Percentiles rank a stretch among this genome's conserved stretches.
Conservation (phyloP, 2,888 invertebrate genomes). For the Temnothorax unifasciatus region DNA sequence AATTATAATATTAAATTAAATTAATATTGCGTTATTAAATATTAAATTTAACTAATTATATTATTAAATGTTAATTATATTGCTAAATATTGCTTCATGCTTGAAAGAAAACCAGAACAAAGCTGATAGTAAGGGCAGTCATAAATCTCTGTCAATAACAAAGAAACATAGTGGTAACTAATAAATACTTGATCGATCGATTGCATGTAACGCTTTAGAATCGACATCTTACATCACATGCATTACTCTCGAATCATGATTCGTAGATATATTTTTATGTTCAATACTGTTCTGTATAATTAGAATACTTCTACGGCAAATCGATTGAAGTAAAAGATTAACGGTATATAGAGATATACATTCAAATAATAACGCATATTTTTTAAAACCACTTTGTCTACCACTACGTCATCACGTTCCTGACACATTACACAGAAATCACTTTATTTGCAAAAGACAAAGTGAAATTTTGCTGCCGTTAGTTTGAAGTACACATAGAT, state of each 20-base stretch:
- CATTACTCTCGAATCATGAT: background rate
- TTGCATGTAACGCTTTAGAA: background rate
- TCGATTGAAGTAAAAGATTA: background rate
- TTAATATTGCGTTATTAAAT: background rate
- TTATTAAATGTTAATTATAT: background rate
- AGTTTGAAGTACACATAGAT: background rate
- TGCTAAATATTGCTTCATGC: background rate
- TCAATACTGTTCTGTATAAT: background rate
- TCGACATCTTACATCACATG: background rate
- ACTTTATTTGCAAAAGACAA: background rate
- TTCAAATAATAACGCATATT: background rate
- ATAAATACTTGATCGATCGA: background rate
- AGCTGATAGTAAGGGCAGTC: background rate
- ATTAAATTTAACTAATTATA: background rate
- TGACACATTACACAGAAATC: background rate
- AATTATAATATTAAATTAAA: background rate
- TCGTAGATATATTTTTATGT: background rate
- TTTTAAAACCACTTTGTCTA: background rate
- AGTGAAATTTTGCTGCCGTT: background rate
- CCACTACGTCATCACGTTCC: background rate
- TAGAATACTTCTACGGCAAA: background rate
- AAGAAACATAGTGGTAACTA: background rate
- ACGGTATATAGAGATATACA: too few relatives aligned
- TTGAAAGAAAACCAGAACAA: background rate
- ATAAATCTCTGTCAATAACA: background rate